phyloP scores from a whole-genome alignment of 2,797 vertebrate species.

The Syndactyla subalaris region DNA sequence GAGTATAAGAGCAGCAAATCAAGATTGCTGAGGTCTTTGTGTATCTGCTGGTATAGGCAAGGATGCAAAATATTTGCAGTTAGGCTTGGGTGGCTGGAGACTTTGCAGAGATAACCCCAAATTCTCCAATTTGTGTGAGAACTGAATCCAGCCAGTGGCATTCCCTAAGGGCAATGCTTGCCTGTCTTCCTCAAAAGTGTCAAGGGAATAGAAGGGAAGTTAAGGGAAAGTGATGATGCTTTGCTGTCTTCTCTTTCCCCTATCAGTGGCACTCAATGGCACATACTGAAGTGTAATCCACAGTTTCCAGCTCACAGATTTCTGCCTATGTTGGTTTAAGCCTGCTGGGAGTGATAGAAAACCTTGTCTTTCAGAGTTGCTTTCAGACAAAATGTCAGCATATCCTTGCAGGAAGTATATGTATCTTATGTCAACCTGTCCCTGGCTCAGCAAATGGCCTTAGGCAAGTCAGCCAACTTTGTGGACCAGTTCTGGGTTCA shows the following conservation, averaged over 20 bases:
- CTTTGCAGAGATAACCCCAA: not conserved
- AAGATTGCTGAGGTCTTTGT: not conserved
- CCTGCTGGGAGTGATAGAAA: not conserved
- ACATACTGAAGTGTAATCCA: rapidly evolving
- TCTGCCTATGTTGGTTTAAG: not conserved
- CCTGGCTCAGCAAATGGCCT: not conserved
- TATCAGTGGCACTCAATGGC: not conserved
- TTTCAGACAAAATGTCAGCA: not conserved
- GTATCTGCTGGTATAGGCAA: not conserved
- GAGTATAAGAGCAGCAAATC: not conserved
- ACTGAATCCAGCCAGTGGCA: not conserved
- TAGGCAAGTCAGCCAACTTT: not conserved
- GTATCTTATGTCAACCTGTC: not conserved
- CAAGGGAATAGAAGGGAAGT: not conserved
- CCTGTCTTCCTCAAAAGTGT: not conserved
- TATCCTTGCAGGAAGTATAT: not conserved
- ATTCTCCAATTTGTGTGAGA: not conserved
- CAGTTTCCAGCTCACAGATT: not conserved
- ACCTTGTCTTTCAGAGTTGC: not conserved
- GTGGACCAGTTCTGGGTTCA: not conserved
- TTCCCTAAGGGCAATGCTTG: not conserved
- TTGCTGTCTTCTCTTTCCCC: not conserved
- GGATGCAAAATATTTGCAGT: not conserved
- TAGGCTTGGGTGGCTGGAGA: not conserved
- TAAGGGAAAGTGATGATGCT: not conserved